These are phyloP conservation scores for Copsychus sechellarum DNA, from an alignment of 2,113 vertebrate genomes.

Conservation along the genomic window DNA sequence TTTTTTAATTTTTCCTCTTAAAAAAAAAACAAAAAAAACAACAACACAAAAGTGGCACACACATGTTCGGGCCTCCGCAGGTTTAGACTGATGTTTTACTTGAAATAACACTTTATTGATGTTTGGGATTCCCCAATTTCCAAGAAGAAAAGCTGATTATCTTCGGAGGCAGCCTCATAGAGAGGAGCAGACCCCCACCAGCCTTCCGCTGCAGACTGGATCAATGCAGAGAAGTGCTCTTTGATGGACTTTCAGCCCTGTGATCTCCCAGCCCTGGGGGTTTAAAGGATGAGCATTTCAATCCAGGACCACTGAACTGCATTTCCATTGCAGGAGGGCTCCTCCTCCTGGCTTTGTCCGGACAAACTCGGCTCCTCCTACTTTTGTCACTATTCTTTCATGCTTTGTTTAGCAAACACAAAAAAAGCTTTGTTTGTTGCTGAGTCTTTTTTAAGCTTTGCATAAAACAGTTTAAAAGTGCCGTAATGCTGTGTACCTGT, in stretches of 20 bases:
- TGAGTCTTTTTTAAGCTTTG: slow-evolving; percentile 74
- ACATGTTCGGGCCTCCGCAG: neutral
- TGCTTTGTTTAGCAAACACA: slow-evolving; percentile 86
- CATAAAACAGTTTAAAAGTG: slow-evolving; percentile 73
- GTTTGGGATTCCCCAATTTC: slow-evolving; percentile 51
- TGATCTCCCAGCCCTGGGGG: slow-evolving; percentile 80
- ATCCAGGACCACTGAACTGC: slow-evolving; percentile 84
- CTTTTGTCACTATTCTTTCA: slow-evolving; percentile 82
- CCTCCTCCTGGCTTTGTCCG: slow-evolving; percentile 77
- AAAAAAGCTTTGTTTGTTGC: slow-evolving; percentile 78
- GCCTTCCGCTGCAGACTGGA: slow-evolving; percentile 72
- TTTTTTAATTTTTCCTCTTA: too few relatives aligned
- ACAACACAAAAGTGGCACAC: neutral
- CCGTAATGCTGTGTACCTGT: slow-evolving; percentile 74
- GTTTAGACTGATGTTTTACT: neutral
- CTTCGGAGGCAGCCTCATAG: slow-evolving; percentile 34
- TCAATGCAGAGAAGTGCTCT: slow-evolving; percentile 78
- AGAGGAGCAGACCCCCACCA: slow-evolving; percentile 57
- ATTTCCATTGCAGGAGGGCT: slow-evolving; percentile 76
- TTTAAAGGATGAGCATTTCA: slow-evolving; percentile 80
- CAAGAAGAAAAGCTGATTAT: slow-evolving; percentile 72
- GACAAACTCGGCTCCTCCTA: slow-evolving; percentile 72
- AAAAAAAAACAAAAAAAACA: neutral
- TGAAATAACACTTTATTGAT: slow-evolving; percentile 32
- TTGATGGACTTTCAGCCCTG: slow-evolving; percentile 80